Base-by-base conservation (phyloP, 2,888 invertebrate species). In the Pandemis heparana region DNA sequence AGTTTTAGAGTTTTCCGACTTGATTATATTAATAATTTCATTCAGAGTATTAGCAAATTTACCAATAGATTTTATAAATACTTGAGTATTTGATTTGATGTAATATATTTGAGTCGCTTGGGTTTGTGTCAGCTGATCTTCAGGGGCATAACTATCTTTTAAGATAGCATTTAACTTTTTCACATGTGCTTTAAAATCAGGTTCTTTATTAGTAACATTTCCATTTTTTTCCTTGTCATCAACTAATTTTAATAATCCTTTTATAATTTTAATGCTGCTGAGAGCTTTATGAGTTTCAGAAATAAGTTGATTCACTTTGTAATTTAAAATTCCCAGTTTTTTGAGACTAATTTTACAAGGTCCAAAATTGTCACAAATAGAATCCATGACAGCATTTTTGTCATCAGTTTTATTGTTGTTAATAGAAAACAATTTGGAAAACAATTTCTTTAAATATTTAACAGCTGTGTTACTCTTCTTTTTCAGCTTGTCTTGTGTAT, bases 1-100 rank as follows among this genome's bases (percentile, higher is more conserved):
- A 51, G 12, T 39, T 75, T 67, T 56, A 72, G 43, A 71, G 75
- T 78, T 78, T 63, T 82, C 77, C 75, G 81, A 78, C 46, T 82
- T 85, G 38, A 88, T 76, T 56, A 87, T 79, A n/a, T 71, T 70
- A 61, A 92, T 81, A 5, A 91, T 84, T 39, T 91, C 86, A 63
- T 89, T 86, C 0, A 93, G 76, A 69, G 87, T 79, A n/a, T 77
- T 77, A 0, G 88, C 85, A 79, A 92, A 91, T 53, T 82, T 91
- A 60, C 81, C 84, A n/a, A 92, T 80, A 0, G 89, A 86, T 62
- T 83, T 77, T 38, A 91, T 82, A 48, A 92, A 92, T 16, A 81
- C 75, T 65, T 87, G 78, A 23, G 86, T 87, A 70, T 89, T 88
- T 65, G 81, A 82, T 79, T 88, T 91, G 5, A 92, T 84, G 67